Conservation (phyloP, 2,113 vertebrate genomes). For the Phaethon lepturus region DNA sequence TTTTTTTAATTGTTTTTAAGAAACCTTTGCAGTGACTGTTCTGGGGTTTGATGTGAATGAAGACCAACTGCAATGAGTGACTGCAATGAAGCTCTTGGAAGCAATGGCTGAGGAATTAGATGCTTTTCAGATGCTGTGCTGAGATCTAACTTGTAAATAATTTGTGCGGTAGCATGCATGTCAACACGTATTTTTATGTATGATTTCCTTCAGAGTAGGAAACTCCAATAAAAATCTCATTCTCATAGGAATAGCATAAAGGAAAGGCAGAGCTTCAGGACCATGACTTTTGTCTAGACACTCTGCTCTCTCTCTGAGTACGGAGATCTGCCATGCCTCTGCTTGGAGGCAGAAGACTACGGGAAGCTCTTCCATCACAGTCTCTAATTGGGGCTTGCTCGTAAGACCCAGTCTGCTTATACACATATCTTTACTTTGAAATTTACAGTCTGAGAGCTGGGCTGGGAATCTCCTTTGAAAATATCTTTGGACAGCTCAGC, state of each 20-base stretch:
- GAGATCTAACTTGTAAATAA: background rate
- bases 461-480: background rate
- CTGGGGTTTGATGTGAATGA: background rate
- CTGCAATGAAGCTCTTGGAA: background rate
- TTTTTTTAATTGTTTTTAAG: background rate
- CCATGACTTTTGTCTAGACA: background rate
- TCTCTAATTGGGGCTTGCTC: background rate
- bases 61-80: background rate
- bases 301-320: background rate
- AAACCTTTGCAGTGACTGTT: background rate
- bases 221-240: background rate
- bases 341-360: background rate
- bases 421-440: background rate
- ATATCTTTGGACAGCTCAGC: background rate
- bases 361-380: background rate
- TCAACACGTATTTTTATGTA: rapidly evolving
- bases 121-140: background rate
- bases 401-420: background rate
- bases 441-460: background rate
- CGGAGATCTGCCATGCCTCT: background rate
- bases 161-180: rapidly evolving
- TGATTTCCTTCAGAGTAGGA: background rate
- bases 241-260: rapidly evolving
- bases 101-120: background rate
- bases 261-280: background rate